Percentiles rank a stretch among this genome's conserved stretches.
phyloP scores from a whole-genome alignment of 2,888 invertebrate genomes.

The Lepidocyrtinus sp. region DNA sequence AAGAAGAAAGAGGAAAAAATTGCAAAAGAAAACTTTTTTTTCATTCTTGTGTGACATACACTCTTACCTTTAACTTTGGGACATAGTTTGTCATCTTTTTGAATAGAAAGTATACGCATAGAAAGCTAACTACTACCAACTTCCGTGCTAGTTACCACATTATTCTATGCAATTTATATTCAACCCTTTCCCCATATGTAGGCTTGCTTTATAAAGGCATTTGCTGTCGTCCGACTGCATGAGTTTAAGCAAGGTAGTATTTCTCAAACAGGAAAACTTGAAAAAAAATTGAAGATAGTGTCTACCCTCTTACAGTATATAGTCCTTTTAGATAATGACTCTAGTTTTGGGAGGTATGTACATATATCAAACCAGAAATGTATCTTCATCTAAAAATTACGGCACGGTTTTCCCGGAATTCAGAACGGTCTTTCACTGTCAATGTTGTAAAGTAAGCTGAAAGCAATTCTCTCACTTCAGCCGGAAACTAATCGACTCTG shows the following conservation, averaged over 20 bases:
- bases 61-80: constrained; percentile 1
- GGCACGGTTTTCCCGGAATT: constrained; percentile 10
- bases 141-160: constrained; percentile 18
- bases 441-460: constrained; percentile 17
- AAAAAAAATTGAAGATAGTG: background rate
- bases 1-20: constrained; percentile 7
- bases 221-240: background rate
- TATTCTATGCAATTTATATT: background rate
- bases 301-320: too few relatives aligned
- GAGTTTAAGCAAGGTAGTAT: constrained; percentile 1
- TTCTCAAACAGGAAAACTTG: constrained; percentile 13
- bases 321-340: constrained; percentile 8
- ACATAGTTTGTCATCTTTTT: constrained; percentile 34
- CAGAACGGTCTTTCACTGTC: constrained; percentile 10
- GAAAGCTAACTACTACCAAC: constrained; percentile 13
- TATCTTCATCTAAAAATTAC: constrained; percentile 13
- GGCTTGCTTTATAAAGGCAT: too few relatives aligned
- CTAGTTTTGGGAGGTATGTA: too few relatives aligned
- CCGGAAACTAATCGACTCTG: constrained; percentile 46
- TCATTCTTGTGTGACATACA: constrained; percentile 13
- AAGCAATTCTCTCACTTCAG: constrained; percentile 36
- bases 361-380: constrained; percentile 9
- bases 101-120: background rate
- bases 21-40: constrained; percentile 29
- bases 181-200: background rate